Base-by-base conservation (phyloP, 2,888 invertebrate species). In the Erebia epiphron region DNA sequence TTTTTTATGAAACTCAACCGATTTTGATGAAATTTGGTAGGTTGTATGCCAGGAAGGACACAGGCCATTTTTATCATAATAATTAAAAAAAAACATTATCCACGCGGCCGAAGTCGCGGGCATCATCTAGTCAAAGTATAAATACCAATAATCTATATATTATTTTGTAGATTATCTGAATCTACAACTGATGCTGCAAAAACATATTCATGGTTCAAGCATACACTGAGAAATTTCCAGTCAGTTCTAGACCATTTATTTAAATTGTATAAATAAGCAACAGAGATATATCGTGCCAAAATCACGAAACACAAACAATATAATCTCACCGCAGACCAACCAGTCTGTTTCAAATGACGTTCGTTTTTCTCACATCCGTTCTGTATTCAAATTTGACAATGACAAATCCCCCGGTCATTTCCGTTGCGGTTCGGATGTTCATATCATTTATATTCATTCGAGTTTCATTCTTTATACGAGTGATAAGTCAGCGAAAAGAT, bases 361-460 rank as follows among this genome's bases (percentile, higher is more conserved):
- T 89, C 90, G 90, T 90, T 89, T 90, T 89, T 89, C 90, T 86
- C 87, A 73, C 88, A 87, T 88, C 88, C 87, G 87, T 76, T 86
- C 84, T 81, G 88, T 87, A 92, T 92, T 92, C 90, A 92, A 92
- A 92, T 91, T 88, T 91, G 91, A 92, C 91, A 87, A 79, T 90
- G 92, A 91, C 91, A 91, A 90, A 92, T 92, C 86, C 82, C 81
- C 82, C 87, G 89, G 90, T 83, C 84, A 87, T 90, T 90, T 91
- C 91, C 91, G 86, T 74, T 88, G 88, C 80, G 87, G 88, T 86
- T 87, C 80, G 90, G 90, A 89, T 88, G 88, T 89, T 86, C 86
- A 86, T 86, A 85, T 90, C 90, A 88, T 90, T 91, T 91, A 85
- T 91, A 90, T 90, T 89, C 89, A 88, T 90, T 90, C 86, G 83